Conservation (phyloP, 2,888 invertebrate genomes). For the Girardia tigrina region DNA sequence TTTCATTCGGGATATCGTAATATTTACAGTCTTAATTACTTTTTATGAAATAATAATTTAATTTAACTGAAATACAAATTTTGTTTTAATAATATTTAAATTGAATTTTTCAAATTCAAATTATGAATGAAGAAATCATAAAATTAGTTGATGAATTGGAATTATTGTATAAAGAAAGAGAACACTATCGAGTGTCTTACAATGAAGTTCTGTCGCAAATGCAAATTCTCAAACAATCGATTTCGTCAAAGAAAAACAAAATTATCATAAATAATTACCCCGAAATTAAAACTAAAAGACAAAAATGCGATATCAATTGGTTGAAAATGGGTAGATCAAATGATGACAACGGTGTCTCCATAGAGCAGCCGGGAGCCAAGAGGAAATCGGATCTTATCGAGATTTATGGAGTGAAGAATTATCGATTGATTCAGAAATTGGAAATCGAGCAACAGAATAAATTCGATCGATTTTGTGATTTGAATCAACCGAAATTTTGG, state of each 20-base stretch:
- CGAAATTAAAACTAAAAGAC: background rate
- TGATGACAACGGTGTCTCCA: background rate
- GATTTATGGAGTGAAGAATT: background rate
- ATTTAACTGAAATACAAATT: no score
- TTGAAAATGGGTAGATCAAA: background rate
- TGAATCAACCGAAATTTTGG: background rate
- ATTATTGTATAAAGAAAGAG: background rate
- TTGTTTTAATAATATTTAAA: slow-evolving; percentile 30
- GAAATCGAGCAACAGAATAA: background rate
- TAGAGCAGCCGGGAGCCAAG: background rate
- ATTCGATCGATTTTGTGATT: background rate
- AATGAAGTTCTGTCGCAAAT: background rate
- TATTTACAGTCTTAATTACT: no score
- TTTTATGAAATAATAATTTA: no score
- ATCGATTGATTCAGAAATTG: background rate
- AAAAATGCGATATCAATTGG: background rate
- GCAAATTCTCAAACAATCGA: background rate
- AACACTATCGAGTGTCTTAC: background rate
- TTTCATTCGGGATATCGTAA: no score
- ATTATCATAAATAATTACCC: background rate
- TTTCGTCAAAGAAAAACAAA: background rate
- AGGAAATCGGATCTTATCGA: background rate
- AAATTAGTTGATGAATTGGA: background rate
- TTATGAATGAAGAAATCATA: background rate
- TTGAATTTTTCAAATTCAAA: no score